Evolutionary conservation across 1,140 invertebrate species (phyloP).

Genomic region (Rhynchophorus ferrugineus): DNA sequence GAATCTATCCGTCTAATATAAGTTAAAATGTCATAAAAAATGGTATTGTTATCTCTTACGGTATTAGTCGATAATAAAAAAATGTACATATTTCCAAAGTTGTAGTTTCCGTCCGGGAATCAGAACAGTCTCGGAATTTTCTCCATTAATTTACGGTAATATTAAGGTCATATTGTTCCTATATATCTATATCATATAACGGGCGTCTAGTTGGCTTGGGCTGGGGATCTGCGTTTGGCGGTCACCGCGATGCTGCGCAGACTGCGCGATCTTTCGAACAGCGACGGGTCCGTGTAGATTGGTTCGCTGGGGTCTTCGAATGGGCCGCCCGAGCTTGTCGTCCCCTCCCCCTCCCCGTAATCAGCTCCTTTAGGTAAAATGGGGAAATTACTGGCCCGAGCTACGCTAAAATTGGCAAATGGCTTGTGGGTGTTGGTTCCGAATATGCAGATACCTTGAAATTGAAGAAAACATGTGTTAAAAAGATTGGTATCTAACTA

Average conservation of each 20-base stretch:
- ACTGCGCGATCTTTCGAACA: conserved; percentile 74
- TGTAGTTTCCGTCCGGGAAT: no score
- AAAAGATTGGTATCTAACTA: no score
- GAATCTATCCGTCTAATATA: no score
- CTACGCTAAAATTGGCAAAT: conserved; percentile 40
- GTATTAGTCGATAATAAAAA: no score
- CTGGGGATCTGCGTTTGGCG: conserved; percentile 30
- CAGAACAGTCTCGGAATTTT: no score
- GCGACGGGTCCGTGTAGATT: conserved; percentile 84
- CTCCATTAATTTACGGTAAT: no score
- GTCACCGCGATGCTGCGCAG: conserved; percentile 47
- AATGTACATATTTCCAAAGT: no score
- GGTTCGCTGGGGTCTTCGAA: conserved; percentile 85
- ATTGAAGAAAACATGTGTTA: no score
- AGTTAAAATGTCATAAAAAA: no score
- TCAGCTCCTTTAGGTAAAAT: conserved; percentile 10
- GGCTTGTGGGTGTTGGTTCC: conserved; percentile 34
- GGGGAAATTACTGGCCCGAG: conserved; percentile 20
- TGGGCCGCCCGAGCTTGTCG: conserved; percentile 35
- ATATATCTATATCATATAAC: no score
- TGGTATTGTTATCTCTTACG: no score
- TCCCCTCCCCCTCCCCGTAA: conserved; percentile 25
- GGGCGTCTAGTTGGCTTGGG: not conserved
- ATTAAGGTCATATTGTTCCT: no score
- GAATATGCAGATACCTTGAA: conserved; percentile 35